These are phyloP conservation scores for Sceliomorpha sp. DNA, from an alignment of 2,888 invertebrate species.

Conservation along the genomic window DNA sequence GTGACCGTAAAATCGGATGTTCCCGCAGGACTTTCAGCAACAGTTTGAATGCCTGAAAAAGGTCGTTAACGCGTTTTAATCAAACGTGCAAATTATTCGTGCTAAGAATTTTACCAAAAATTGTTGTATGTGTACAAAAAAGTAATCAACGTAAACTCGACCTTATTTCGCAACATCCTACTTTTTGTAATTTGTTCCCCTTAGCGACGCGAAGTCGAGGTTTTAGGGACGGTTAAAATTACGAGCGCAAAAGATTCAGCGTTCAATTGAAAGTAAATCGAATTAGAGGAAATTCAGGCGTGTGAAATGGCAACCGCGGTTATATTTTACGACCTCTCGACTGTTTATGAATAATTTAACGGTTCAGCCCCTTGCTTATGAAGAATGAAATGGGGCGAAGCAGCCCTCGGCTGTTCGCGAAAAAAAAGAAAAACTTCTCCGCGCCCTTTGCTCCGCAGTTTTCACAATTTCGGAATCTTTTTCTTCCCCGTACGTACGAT, in stretches of 20 bases:
- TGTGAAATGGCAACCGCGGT: constrained; percentile 54
- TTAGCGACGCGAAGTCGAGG: constrained; percentile 16
- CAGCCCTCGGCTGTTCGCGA: constrained; percentile 12
- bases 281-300: constrained; percentile 50
- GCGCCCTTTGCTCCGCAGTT: constrained; percentile 19
- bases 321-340: constrained; percentile 68
- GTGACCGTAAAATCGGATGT: constrained; percentile 23
- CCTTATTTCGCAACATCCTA: no score
- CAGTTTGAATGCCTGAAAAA: constrained; percentile 7
- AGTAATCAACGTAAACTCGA: no score
- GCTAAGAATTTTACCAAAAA: no score
- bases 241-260: constrained; percentile 45
- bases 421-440: constrained; percentile 25
- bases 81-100: no score
- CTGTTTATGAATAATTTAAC: constrained; percentile 73
- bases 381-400: constrained; percentile 39
- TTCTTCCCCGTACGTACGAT: background rate
- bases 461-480: constrained; percentile 15
- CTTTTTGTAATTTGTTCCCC: constrained; percentile 9
- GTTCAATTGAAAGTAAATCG: constrained; percentile 50
- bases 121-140: no score
- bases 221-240: constrained; percentile 40
- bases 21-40: constrained; percentile 14
- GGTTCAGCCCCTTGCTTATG: constrained; percentile 43
- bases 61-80: no score